Evolutionary conservation across 1,140 invertebrate genomes (phyloP).

Genomic region (Polyergus mexicanus): DNA sequence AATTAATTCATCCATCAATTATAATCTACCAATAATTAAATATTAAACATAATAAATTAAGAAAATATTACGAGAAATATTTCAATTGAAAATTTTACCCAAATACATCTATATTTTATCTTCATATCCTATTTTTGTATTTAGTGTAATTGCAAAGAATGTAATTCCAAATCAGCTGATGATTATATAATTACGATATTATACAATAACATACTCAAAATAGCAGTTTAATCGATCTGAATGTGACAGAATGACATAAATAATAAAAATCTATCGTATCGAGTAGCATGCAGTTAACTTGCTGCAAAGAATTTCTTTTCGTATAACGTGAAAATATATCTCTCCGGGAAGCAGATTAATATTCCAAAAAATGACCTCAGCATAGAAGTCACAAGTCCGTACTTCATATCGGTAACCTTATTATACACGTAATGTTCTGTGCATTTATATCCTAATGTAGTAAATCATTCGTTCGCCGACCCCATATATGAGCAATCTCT

Average conservation of each 20-base stretch:
- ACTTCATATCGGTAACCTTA: slow-evolving; percentile 10
- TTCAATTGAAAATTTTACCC: not conserved
- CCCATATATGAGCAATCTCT: slow-evolving; percentile 18
- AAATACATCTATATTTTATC: not conserved
- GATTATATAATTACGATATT: not conserved
- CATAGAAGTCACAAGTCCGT: not conserved
- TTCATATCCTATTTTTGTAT: not conserved
- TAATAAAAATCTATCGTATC: slow-evolving; percentile 7
- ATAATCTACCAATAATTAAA: slow-evolving; percentile 12
- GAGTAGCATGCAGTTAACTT: not conserved
- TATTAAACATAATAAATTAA: not conserved
- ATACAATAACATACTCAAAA: not conserved
- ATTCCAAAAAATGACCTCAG: slow-evolving; percentile 30
- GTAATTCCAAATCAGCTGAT: too few relatives aligned
- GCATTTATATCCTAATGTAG: slow-evolving; percentile 41
- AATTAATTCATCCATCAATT: not conserved
- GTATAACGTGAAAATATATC: not conserved
- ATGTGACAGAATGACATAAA: not conserved
- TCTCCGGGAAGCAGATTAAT: slow-evolving; percentile 1
- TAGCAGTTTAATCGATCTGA: slow-evolving; percentile 1
- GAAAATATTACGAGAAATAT: not conserved
- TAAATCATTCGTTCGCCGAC: not conserved
- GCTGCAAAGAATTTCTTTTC: slow-evolving; percentile 29
- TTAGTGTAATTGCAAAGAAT: not conserved
- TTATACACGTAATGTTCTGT: slow-evolving; percentile 25